Conservation (phyloP, 2,113 vertebrate genomes). For the Thoracochromis brauschi region DNA sequence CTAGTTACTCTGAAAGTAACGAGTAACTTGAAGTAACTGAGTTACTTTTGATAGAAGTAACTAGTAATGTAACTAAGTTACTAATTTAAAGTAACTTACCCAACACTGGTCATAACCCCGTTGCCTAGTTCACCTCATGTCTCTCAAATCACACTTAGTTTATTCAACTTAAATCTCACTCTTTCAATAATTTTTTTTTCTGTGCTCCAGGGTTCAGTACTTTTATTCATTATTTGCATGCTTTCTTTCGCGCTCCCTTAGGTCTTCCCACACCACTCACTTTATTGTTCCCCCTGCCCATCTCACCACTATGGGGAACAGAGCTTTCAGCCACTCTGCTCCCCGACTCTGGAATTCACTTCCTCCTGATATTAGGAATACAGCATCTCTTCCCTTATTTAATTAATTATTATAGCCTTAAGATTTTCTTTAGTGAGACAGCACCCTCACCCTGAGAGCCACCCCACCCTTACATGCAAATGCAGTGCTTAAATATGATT, state of each 20-base stretch:
- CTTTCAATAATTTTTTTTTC: neutral
- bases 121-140: neutral
- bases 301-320: neutral
- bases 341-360: neutral
- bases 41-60: too few relatives aligned
- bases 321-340: neutral
- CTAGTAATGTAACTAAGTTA: too few relatives aligned
- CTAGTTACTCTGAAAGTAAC: too few relatives aligned
- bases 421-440: neutral
- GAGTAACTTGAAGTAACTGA: too few relatives aligned
- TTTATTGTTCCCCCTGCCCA: neutral
- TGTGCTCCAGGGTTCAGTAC: neutral
- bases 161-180: neutral
- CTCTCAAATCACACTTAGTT: neutral
- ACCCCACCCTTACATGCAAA: neutral
- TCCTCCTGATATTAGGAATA: neutral
- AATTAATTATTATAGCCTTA: neutral
- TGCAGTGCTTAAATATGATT: neutral
- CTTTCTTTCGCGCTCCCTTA: neutral
- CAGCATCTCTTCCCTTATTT: neutral
- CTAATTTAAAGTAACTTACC: too few relatives aligned
- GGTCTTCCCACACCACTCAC: neutral
- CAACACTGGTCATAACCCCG: neutral
- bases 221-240: neutral
- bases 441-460: neutral